Conservation (phyloP, 2,797 vertebrate species). For the Microctenopoma stevenorrisi region DNA sequence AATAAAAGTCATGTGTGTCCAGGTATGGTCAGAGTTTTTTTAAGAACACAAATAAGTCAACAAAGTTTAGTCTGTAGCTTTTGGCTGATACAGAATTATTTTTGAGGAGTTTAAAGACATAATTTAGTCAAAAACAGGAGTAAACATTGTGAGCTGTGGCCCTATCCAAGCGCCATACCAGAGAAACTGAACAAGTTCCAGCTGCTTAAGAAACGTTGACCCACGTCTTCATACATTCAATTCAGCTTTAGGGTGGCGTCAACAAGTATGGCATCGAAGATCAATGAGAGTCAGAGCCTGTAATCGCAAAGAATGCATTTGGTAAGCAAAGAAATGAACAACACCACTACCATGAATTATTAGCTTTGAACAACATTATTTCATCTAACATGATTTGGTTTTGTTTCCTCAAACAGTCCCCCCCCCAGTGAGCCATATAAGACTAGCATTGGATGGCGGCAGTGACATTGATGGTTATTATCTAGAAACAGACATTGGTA, state of each 20-base stretch:
- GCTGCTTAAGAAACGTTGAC: no score
- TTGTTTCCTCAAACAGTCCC: conserved; percentile 82
- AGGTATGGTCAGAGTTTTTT: no score
- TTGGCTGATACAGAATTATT: no score
- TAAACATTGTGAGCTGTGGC: no score
- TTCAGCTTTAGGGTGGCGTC: conserved; percentile 93
- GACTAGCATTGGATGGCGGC: conserved; percentile 93
- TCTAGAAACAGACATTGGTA: conserved; percentile 96
- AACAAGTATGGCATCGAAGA: conserved; percentile 98
- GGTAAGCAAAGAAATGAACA: conserved; percentile 80
- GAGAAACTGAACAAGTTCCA: no score
- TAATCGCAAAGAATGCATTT: conserved; percentile 94
- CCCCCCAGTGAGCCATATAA: conserved; percentile 91
- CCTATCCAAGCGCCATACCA: no score
- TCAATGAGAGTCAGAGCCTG: conserved; percentile 90
- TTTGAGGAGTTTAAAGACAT: no score
- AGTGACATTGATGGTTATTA: conserved; percentile 96
- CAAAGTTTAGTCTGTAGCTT: no score
- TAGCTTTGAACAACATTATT: not conserved
- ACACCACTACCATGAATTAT: not conserved
- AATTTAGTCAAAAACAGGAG: no score
- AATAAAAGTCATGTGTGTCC: no score
- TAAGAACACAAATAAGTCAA: no score
- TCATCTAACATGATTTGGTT: conserved; percentile 15
- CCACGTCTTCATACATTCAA: no score